These are phyloP conservation scores for Plumapathes pennacea DNA, from an alignment of 92 coral and sea anemone genomes.

Conservation along the genomic window DNA sequence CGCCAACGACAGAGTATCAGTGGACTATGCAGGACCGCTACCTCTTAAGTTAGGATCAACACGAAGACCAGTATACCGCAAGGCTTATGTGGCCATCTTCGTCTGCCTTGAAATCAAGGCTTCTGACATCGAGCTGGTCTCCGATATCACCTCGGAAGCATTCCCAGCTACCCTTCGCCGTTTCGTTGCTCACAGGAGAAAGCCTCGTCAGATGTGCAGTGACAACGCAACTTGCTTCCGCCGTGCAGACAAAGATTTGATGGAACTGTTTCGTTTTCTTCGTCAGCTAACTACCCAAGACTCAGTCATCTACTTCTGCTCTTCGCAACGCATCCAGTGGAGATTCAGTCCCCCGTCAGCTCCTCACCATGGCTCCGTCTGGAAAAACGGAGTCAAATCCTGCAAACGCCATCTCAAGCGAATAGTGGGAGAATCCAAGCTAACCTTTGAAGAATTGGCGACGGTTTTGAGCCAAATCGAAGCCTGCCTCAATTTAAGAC, in stretches of 20 bases:
- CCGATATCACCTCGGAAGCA: slow-evolving; percentile 7
- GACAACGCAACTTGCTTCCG: slow-evolving; percentile 10
- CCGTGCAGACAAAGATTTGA: too few species aligned
- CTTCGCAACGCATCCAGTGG: slow-evolving; percentile 12
- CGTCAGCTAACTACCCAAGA: neutral
- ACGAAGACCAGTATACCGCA: slow-evolving; percentile 5
- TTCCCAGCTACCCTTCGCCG: slow-evolving; percentile 1
- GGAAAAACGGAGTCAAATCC: slow-evolving; percentile 6
- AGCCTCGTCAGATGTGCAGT: slow-evolving; percentile 2
- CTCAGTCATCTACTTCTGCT: neutral
- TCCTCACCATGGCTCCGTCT: too few species aligned
- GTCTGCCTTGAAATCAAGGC: slow-evolving; percentile 9
- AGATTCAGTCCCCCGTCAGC: slow-evolving; percentile 12
- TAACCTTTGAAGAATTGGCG: slow-evolving; percentile 2
- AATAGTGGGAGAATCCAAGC: slow-evolving; percentile 1
- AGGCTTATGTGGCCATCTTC: slow-evolving; percentile 6
- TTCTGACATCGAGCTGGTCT: neutral
- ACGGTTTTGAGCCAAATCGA: neutral
- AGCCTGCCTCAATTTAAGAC: neutral
- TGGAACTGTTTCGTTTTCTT: neutral
- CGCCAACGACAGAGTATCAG: neutral
- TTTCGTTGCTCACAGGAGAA: too few species aligned
- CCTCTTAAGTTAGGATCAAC: neutral
- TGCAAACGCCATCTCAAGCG: neutral
- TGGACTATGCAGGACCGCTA: slow-evolving; percentile 31